Base-by-base conservation (phyloP, 2,113 vertebrate species). In the Nannobrachium achirus region DNA sequence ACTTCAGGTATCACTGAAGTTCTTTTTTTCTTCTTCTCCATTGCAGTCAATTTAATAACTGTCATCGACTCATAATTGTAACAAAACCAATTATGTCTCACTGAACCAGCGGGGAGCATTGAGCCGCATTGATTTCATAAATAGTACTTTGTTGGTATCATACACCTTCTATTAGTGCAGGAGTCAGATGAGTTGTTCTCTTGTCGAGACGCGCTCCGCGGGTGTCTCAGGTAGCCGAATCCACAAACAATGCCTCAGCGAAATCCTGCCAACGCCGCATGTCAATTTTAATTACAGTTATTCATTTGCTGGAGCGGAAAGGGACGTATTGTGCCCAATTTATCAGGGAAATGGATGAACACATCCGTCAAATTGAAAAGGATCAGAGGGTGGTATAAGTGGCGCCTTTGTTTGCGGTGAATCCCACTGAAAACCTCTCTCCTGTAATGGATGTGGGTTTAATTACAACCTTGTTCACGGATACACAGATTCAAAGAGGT, bases 291-390 rank as follows among this genome's bases (percentile, higher is more conserved):
- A 83, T 86, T 75, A 82, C 65, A 70, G 69, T 80, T 82, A 78
- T 78, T 38, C 4, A 77, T 83, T 83, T 73, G 60, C 76, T 68
- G 0, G 0, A 70, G 52, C 33, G 10, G 46, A 33, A 14, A 44
- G 62, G 65, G 67, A 77, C 44, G 14, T 11, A 71, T 69, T 78
- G 66, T 81, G 60, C 63, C 16, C 60, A 71, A 58, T 84, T 80
- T 73, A 84, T 84, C 62, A 71, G 10, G 66, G 74, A 79, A 71
- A 73, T 73, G 65, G 77, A 83, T 82, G 73, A 84, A 82, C 70
- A 71, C 74, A 84, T 82, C 75, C 38, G n/a, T 79, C 83, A 84
- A 82, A 84, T 84, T 74, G 79, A 88, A 82, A 73, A 58, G 58
- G 73, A 80, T 55, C 67, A 75, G 63, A 80, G 59, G 61, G 78